phyloP scores from a whole-genome alignment of 2,797 vertebrate genomes.

The Poeciliopsis gracilis region DNA sequence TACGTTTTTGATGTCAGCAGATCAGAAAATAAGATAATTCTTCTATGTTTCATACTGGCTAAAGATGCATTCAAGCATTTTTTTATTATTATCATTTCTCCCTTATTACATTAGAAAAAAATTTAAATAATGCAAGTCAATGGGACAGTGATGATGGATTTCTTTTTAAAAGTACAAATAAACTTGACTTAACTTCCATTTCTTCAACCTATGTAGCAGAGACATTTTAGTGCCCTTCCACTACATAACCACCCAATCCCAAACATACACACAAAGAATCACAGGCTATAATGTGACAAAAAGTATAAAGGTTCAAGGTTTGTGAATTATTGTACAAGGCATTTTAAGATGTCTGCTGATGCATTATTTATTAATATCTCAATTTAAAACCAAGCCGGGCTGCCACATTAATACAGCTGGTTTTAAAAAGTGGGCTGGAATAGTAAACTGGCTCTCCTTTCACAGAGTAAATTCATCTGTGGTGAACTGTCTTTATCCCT shows the following conservation, averaged over 20 bases:
- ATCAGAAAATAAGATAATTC: neutral
- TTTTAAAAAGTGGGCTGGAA: neutral
- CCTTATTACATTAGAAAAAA: constrained; percentile 37
- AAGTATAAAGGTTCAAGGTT: neutral
- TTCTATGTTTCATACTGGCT: neutral
- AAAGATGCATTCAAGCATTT: neutral
- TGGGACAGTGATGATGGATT: constrained; percentile 33
- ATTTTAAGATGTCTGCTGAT: neutral
- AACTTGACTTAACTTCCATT: no score
- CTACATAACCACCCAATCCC: neutral
- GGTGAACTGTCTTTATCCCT: constrained; percentile 42
- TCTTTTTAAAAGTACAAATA: constrained; percentile 19
- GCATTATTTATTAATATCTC: neutral
- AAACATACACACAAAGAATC: neutral
- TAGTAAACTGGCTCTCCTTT: constrained; percentile 18
- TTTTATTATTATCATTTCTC: constrained; percentile 30
- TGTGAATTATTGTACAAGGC: neutral
- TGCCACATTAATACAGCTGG: neutral
- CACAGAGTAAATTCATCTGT: constrained; percentile 14
- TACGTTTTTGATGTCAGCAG: neutral
- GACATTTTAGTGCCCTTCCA: neutral
- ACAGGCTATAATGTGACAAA: neutral
- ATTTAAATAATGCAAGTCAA: constrained; percentile 9
- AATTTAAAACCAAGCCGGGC: neutral
- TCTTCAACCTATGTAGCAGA: no score